A percentile compares a stretch with the other conserved stretches of the same genome.
Evolutionary conservation across 2,113 vertebrate genomes (phyloP).

Genomic region (Ictalurus punctatus): DNA sequence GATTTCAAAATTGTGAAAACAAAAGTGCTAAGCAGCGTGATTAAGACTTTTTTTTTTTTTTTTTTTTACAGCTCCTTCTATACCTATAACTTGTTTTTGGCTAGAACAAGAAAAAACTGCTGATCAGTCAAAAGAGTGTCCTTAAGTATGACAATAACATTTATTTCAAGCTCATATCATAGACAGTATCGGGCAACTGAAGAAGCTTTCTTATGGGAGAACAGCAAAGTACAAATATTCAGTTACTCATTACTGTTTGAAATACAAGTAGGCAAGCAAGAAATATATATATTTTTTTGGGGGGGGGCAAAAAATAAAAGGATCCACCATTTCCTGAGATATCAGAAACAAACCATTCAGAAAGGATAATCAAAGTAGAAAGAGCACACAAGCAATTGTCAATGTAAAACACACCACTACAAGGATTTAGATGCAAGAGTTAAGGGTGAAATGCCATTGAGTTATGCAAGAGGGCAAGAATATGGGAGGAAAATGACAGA

Average conservation of each 20-base stretch:
- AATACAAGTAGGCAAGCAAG: conserved; percentile 33
- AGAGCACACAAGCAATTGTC: conserved; percentile 69
- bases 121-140: not conserved
- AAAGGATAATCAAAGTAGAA: conserved; percentile 63
- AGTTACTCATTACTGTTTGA: not conserved
- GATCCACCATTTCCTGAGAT: conserved; percentile 47
- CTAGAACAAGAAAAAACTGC: not conserved
- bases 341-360: conserved; percentile 54
- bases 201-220: not conserved
- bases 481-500: conserved; percentile 56
- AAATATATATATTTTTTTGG: conserved; percentile 36
- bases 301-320: conserved; percentile 40
- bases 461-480: conserved; percentile 65
- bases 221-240: conserved; percentile 1
- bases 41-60: not conserved
- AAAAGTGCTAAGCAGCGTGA: not conserved
- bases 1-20: not conserved
- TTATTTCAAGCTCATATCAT: not conserved
- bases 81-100: not conserved
- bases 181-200: not conserved
- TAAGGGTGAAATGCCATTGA: conserved; percentile 79
- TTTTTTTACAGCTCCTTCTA: not conserved
- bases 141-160: not conserved
- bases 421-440: conserved; percentile 76
- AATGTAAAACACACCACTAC: conserved; percentile 61